Conservation (phyloP, 2,797 vertebrate species). For the Danio jaintianensis region DNA sequence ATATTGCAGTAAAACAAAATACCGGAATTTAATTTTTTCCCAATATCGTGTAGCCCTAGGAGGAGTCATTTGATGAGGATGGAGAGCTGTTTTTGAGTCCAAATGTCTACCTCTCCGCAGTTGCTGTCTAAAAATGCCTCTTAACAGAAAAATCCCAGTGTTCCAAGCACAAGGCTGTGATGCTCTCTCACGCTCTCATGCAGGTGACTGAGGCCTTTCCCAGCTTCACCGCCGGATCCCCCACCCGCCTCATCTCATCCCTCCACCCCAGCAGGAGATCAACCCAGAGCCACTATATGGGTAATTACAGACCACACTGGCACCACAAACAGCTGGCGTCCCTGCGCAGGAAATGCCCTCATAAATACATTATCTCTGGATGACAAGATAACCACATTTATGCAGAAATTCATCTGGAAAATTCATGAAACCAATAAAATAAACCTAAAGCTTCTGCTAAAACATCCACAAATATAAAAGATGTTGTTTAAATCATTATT, state of each 20-base stretch:
- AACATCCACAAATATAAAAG: background rate
- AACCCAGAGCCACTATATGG: slow-evolving; percentile 9
- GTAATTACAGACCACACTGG: slow-evolving; percentile 47
- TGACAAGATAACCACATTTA: background rate
- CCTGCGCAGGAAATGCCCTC: background rate
- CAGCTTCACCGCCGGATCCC: slow-evolving; percentile 62
- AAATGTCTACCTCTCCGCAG: slow-evolving; percentile 2
- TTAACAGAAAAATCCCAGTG: slow-evolving; percentile 54
- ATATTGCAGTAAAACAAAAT: no score
- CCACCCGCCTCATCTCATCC: slow-evolving; percentile 27
- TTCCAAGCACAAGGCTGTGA: slow-evolving; percentile 47
- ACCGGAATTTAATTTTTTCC: no score
- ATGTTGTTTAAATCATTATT: no score
- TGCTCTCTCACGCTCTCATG: slow-evolving; percentile 71
- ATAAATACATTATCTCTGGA: slow-evolving; percentile 3
- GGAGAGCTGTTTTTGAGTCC: background rate
- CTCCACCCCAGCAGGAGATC: slow-evolving; percentile 56
- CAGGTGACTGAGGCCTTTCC: slow-evolving; percentile 71
- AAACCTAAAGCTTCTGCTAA: no score
- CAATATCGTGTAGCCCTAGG: no score
- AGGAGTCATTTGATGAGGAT: background rate
- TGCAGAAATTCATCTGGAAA: background rate
- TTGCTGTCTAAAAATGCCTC: slow-evolving; percentile 28
- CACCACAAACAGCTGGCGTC: background rate
- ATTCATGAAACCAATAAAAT: background rate